phyloP scores from a whole-genome alignment of 1,140 invertebrate genomes.

The Phenacoccus solenopsis region DNA sequence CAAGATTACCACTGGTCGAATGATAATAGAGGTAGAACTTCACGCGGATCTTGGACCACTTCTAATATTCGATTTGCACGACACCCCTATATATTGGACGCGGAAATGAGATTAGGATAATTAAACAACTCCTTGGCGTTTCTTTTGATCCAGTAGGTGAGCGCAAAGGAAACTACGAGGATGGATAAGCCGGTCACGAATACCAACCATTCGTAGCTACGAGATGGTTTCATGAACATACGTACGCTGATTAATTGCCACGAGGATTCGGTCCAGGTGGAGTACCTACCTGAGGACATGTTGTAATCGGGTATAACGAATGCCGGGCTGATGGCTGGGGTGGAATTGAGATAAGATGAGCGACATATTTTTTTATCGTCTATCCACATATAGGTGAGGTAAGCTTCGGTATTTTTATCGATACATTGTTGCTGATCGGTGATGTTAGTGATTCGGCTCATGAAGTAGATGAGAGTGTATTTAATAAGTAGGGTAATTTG shows the following conservation, averaged over 20 bases:
- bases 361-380: constrained; percentile 49
- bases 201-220: constrained; percentile 49
- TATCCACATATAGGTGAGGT: constrained; percentile 15
- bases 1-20: no score
- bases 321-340: constrained; percentile 63
- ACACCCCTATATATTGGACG: neutral
- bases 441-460: no score
- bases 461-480: no score
- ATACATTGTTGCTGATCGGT: neutral
- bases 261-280: constrained; percentile 84
- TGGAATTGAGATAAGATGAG: constrained; percentile 56
- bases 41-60: neutral
- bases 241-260: constrained; percentile 61
- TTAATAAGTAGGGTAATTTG: no score
- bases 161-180: constrained; percentile 45
- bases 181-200: constrained; percentile 48
- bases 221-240: constrained; percentile 68
- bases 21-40: neutral
- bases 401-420: neutral
- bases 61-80: neutral
- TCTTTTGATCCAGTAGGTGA: neutral
- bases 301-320: constrained; percentile 64
- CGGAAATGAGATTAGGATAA: neutral
- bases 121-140: neutral
- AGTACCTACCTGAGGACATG: constrained; percentile 61